A percentile compares a stretch with the other conserved stretches of the same genome.
Evolutionary conservation across 2,113 vertebrate genomes (phyloP).

Genomic region (Myxocyprinus asiaticus): DNA sequence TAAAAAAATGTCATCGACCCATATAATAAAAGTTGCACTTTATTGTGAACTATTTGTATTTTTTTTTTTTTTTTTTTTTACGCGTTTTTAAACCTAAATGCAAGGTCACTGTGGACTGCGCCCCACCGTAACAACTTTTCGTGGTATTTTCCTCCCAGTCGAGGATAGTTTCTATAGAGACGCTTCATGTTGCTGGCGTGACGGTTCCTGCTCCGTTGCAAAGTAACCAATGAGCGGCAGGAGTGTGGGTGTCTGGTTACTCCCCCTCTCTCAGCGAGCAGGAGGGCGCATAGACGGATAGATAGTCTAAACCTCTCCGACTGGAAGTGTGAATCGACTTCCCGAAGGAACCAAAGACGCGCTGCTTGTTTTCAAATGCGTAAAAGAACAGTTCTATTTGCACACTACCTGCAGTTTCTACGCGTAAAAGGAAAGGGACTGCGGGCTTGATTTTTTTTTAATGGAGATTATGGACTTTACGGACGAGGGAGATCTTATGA

Average conservation of each 20-base stretch:
- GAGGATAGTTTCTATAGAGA: slow-evolving; percentile 69
- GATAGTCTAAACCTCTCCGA: too few relatives aligned
- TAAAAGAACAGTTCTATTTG: neutral
- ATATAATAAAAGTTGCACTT: too few relatives aligned
- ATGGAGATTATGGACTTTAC: neutral
- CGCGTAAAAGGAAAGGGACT: neutral
- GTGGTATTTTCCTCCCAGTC: slow-evolving; percentile 49
- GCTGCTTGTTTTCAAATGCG: neutral
- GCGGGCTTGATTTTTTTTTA: neutral
- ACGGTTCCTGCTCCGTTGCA: neutral
- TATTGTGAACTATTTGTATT: too few relatives aligned
- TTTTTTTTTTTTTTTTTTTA: too few relatives aligned
- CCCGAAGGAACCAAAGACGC: neutral
- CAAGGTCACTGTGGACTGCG: slow-evolving; percentile 20
- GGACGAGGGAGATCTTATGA: slow-evolving; percentile 35
- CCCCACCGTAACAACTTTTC: slow-evolving; percentile 46
- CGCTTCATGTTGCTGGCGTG: slow-evolving; percentile 51
- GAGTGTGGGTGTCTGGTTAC: slow-evolving; percentile 74
- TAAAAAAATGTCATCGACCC: too few relatives aligned
- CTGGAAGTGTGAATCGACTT: too few relatives aligned
- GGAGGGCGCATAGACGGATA: slow-evolving; percentile 21
- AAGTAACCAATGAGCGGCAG: slow-evolving; percentile 68
- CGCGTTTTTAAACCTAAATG: neutral
- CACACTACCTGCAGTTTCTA: neutral
- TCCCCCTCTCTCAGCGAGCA: slow-evolving; percentile 57